These are phyloP conservation scores for Ctenosaura bakeri DNA, from an alignment of 2,797 vertebrate species.

Conservation along the genomic window DNA sequence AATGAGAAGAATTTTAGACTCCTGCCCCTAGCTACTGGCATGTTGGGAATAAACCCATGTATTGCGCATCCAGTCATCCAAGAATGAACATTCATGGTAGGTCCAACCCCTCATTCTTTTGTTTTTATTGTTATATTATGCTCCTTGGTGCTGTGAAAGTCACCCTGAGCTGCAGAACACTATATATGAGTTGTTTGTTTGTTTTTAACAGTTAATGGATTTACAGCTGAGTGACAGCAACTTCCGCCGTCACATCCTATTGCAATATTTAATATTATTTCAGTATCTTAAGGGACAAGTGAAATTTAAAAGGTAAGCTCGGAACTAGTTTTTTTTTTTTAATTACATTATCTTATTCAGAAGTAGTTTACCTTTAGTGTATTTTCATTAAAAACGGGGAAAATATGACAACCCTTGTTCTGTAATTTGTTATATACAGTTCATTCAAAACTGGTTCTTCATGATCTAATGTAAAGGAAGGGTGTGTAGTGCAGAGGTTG, in stretches of 20 bases:
- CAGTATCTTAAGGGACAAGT: conserved; percentile 98
- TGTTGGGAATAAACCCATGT: not conserved
- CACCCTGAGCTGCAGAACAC: too few relatives aligned
- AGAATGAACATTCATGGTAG: too few relatives aligned
- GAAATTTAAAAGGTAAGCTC: conserved; percentile 96
- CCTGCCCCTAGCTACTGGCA: too few relatives aligned
- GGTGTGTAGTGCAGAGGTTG: not conserved
- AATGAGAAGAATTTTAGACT: too few relatives aligned
- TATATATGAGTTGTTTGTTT: conserved; percentile 16
- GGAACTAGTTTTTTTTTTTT: not conserved
- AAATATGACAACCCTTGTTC: not conserved
- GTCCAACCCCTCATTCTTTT: not conserved
- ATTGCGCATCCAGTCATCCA: too few relatives aligned
- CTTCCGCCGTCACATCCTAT: conserved; percentile 95
- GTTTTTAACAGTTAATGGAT: conserved; percentile 92
- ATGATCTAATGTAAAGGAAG: not conserved
- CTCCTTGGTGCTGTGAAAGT: too few relatives aligned
- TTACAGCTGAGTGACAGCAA: conserved; percentile 98
- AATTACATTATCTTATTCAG: not conserved
- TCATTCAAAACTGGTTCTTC: not conserved
- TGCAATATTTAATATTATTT: conserved; percentile 98
- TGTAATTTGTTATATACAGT: not conserved
- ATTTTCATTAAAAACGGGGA: not conserved
- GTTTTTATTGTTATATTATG: not conserved
- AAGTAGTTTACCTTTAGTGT: not conserved